These are phyloP conservation scores for Dynastes hyllus DNA, from an alignment of 2,888 invertebrate genomes.

Conservation along the genomic window DNA sequence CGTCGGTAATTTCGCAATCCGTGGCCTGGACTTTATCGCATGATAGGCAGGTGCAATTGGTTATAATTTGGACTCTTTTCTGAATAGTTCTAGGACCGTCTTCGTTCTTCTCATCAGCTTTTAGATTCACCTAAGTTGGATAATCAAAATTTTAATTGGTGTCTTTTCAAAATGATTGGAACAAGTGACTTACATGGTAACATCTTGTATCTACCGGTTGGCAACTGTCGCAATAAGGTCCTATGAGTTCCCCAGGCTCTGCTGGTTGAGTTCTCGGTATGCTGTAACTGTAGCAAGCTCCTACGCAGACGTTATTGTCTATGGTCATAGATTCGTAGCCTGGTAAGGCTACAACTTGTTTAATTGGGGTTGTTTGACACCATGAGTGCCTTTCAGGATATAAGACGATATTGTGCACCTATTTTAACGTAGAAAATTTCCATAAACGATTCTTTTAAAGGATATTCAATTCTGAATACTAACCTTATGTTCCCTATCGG, in stretches of 20 bases:
- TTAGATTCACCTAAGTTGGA: constrained; percentile 73
- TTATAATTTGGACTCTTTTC: constrained; percentile 79
- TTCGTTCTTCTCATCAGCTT: constrained; percentile 73
- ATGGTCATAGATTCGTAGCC: constrained; percentile 78
- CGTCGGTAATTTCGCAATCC: constrained; percentile 71
- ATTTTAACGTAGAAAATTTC: constrained; percentile 35
- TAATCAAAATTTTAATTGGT: neutral
- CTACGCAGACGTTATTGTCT: constrained; percentile 82
- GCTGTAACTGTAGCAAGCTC: constrained; percentile 82
- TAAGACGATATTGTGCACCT: constrained; percentile 82
- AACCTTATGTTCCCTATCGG: constrained; percentile 65
- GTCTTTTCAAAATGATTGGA: neutral
- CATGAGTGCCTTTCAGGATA: constrained; percentile 82
- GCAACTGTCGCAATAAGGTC: constrained; percentile 82
- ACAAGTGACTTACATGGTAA: constrained; percentile 74
- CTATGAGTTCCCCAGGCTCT: constrained; percentile 77
- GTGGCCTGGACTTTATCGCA: constrained; percentile 73
- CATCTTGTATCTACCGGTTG: constrained; percentile 78
- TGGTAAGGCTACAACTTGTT: constrained; percentile 79
- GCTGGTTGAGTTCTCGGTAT: constrained; percentile 80
- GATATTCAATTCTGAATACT: constrained; percentile 41
- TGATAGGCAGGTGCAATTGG: constrained; percentile 79
- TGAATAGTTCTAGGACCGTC: constrained; percentile 73
- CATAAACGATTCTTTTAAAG: neutral
- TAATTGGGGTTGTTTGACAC: constrained; percentile 81